Percentiles rank a stretch among this genome's conserved stretches.
Conservation (phyloP, 2,797 vertebrate species). For the Coendou prehensilis region DNA sequence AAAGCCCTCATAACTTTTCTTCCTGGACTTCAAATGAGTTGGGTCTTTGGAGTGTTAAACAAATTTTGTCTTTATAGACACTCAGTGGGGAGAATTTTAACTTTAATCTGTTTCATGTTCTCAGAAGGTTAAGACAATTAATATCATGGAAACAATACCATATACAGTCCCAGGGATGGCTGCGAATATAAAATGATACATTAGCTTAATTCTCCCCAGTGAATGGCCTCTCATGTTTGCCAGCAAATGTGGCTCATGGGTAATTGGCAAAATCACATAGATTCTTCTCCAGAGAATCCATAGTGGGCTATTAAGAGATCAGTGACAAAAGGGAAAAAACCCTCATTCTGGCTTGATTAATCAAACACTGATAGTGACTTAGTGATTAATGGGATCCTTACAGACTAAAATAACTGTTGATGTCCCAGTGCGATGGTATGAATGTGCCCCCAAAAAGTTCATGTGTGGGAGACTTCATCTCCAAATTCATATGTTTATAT, state of each 20-base stretch:
- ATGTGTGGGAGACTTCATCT: not conserved
- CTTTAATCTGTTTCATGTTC: constrained; percentile 63
- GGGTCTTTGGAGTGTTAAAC: constrained; percentile 40
- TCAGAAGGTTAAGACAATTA: constrained; percentile 71
- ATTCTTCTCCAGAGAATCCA: constrained; percentile 46
- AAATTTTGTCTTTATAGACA: constrained; percentile 59
- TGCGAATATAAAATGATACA: constrained; percentile 59
- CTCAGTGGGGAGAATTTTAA: constrained; percentile 40
- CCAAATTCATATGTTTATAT: not conserved
- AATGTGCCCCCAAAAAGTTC: not conserved
- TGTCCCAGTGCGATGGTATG: not conserved
- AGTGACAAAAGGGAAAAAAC: constrained; percentile 17
- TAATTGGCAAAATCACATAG: constrained; percentile 52
- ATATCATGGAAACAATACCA: constrained; percentile 64
- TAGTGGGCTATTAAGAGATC: not conserved
- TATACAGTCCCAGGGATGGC: not conserved
- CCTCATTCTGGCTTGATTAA: not conserved
- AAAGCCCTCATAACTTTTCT: constrained; percentile 56
- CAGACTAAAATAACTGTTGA: not conserved
- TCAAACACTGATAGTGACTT: not conserved
- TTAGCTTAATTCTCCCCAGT: constrained; percentile 63
- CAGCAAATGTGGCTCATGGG: constrained; percentile 15
- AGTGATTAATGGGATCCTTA: not conserved
- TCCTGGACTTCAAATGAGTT: constrained; percentile 29
- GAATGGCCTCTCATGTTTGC: constrained; percentile 40